Evolutionary conservation across 2,113 vertebrate genomes (phyloP).

Genomic region (Ciconia stormi): DNA sequence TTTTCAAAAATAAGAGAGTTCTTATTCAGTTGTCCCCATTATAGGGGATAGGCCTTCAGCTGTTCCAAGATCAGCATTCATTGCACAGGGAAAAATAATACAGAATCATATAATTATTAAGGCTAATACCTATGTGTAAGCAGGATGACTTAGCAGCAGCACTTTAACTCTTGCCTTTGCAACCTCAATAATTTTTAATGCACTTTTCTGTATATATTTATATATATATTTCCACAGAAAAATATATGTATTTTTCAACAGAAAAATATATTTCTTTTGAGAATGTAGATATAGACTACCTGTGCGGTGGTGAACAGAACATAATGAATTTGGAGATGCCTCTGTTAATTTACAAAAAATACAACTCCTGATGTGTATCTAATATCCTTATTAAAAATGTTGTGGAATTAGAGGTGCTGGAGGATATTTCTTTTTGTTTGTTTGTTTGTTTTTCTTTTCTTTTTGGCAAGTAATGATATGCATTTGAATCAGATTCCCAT

Average conservation of each 20-base stretch:
- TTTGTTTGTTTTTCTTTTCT: background rate
- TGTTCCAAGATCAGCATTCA: background rate
- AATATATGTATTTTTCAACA: background rate
- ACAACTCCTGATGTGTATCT: background rate
- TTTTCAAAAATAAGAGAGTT: background rate
- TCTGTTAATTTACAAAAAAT: background rate
- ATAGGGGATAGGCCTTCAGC: background rate
- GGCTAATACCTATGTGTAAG: background rate
- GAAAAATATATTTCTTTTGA: background rate
- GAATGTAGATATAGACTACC: background rate
- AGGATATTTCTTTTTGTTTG: fast-evolving
- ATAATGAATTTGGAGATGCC: background rate
- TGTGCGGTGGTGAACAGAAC: background rate
- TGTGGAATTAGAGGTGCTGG: background rate
- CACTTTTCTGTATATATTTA: background rate
- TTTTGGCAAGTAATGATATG: background rate
- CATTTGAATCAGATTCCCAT: background rate
- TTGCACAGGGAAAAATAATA: background rate
- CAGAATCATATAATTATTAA: background rate
- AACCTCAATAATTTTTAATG: background rate
- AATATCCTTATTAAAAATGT: background rate
- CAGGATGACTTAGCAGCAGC: background rate
- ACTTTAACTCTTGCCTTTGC: background rate
- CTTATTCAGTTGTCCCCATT: background rate
- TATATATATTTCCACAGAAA: background rate